These are phyloP conservation scores for Oreochromis niloticus DNA, from an alignment of 2,113 vertebrate genomes.

Conservation along the genomic window DNA sequence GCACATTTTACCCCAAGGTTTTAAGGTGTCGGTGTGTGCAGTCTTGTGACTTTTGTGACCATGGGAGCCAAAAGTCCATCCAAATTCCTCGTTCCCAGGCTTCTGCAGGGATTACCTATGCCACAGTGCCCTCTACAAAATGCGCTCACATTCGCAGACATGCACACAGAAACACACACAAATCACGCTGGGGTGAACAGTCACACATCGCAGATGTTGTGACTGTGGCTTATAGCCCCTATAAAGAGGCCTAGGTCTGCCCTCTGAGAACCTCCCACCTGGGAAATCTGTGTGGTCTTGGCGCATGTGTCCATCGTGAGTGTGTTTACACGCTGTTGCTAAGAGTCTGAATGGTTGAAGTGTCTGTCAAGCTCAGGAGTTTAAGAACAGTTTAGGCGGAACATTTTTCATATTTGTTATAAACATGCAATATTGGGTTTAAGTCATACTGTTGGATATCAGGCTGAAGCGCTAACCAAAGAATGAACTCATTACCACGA, in stretches of 20 bases:
- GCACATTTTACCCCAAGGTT: background rate
- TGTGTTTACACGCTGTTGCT: background rate
- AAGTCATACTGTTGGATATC: background rate
- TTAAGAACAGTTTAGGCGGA: background rate
- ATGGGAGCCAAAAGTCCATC: background rate
- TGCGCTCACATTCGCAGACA: background rate
- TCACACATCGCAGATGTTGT: constrained; percentile 23
- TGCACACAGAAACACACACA: background rate
- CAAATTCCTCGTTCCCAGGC: constrained; percentile 24
- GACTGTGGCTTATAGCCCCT: background rate
- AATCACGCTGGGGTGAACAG: background rate
- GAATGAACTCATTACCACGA: background rate
- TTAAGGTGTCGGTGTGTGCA: background rate
- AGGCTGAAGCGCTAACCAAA: background rate
- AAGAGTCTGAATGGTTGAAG: background rate
- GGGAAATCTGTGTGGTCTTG: constrained; percentile 24
- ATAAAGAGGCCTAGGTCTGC: background rate
- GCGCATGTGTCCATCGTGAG: background rate
- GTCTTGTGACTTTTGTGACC: constrained; percentile 20
- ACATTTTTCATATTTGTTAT: background rate
- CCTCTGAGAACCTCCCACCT: background rate
- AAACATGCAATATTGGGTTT: background rate
- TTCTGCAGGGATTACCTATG: constrained; percentile 30
- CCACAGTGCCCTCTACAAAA: background rate
- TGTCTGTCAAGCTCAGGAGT: background rate